Evolutionary conservation across 2,113 vertebrate genomes (phyloP).

Genomic region (Sterrhoptilus dennistouni): DNA sequence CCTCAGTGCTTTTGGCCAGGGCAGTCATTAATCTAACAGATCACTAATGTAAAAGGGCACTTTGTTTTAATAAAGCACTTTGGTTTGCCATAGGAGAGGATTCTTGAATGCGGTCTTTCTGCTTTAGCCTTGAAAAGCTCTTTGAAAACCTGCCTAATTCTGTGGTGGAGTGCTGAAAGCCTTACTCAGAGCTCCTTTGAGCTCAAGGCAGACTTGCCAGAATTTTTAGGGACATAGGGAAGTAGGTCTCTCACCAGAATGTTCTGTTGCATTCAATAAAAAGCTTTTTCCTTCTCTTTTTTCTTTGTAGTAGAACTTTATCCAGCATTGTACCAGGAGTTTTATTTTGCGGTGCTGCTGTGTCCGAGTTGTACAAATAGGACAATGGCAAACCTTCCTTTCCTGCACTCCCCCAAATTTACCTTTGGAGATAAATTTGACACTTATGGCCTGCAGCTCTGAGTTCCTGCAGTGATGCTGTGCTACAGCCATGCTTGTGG

Average conservation of each 20-base stretch:
- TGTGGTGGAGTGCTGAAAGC: neutral
- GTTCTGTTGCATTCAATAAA: neutral
- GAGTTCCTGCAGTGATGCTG: neutral
- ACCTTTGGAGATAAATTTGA: neutral
- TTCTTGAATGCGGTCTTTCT: constrained; percentile 44
- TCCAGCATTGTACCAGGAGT: neutral
- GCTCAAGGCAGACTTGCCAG: neutral
- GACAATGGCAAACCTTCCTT: neutral
- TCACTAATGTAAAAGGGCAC: neutral
- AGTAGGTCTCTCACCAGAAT: neutral
- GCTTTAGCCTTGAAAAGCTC: constrained; percentile 34
- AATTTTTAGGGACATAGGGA: neutral
- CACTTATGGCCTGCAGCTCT: neutral
- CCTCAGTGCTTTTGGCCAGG: neutral
- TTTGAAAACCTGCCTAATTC: constrained; percentile 29
- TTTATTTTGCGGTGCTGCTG: neutral
- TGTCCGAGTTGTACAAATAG: neutral
- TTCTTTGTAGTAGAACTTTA: neutral
- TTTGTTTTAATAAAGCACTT: constrained; percentile 48
- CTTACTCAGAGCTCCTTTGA: neutral
- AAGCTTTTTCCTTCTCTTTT: neutral
- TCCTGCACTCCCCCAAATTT: neutral
- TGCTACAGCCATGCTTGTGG: neutral
- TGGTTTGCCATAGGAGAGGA: neutral
- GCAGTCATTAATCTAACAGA: neutral